A percentile compares a stretch with the other conserved stretches of the same genome.
These are phyloP conservation scores for Drosophila recens DNA, from an alignment of 2,888 invertebrate species.

Conservation along the genomic window DNA sequence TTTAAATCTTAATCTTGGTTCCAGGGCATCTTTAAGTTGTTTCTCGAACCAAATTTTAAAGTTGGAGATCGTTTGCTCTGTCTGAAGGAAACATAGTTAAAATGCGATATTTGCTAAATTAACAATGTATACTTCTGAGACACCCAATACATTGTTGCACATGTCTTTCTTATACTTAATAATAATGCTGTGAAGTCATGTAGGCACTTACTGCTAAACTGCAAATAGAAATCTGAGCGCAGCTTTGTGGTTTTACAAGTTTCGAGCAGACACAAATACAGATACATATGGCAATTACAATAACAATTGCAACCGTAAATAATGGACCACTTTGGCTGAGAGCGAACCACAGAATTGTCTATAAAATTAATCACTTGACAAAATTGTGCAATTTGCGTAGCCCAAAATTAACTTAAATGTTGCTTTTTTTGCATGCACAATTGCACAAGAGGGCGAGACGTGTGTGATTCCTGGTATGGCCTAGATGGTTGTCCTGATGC, in stretches of 20 bases:
- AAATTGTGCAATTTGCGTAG: conserved; percentile 77
- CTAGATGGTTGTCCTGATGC: conserved; percentile 1
- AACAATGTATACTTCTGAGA: not conserved
- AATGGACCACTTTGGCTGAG: conserved; percentile 26
- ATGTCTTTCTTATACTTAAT: not conserved
- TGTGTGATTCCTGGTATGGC: not conserved
- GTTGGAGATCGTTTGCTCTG: too few relatives aligned
- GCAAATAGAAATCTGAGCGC: not conserved
- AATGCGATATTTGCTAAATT: not conserved
- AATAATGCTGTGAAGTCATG: not conserved
- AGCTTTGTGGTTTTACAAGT: not conserved
- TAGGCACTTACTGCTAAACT: not conserved
- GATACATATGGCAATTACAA: conserved; percentile 13
- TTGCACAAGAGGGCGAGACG: conserved; percentile 46
- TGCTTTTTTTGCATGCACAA: conserved; percentile 67
- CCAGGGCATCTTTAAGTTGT: too few relatives aligned
- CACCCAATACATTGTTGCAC: not conserved
- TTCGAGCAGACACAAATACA: not conserved
- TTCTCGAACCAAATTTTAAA: too few relatives aligned
- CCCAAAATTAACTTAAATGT: conserved; percentile 79
- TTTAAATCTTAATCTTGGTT: too few relatives aligned
- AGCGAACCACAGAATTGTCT: conserved; percentile 67
- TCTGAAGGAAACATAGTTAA: not conserved
- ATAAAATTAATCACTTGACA: conserved; percentile 75
- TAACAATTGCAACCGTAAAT: conserved; percentile 45